Percentiles rank a stretch among this genome's conserved stretches.
phyloP scores from a whole-genome alignment of 2,113 vertebrate genomes.

The cat (Felis catus) region F.catus_Fca126_mat1.0 CM031428.1:64410001-64410500 shows the following conservation, averaged over 20 bases:
- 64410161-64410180: neutral
- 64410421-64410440: neutral
- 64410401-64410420: neutral
- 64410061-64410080: neutral
- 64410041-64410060: neutral
- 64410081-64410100: neutral
- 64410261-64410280: constrained; percentile 92
- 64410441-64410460: neutral
- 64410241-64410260: constrained; percentile 94
- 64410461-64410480: neutral
- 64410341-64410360: constrained; percentile 84
- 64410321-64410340: constrained; percentile 93
- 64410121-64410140: neutral
- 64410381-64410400: neutral
- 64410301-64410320: constrained; percentile 93
- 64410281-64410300: constrained; percentile 95
- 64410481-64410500: neutral
- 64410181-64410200: neutral
- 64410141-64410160: neutral
- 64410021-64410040: neutral
- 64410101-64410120: neutral
- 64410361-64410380: neutral
- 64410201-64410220: neutral
- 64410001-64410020: constrained; percentile 75
- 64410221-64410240: too few relatives aligned